Evolutionary conservation across 2,797 vertebrate species (phyloP).

Genomic region (Tokudaia muenninki): DNA sequence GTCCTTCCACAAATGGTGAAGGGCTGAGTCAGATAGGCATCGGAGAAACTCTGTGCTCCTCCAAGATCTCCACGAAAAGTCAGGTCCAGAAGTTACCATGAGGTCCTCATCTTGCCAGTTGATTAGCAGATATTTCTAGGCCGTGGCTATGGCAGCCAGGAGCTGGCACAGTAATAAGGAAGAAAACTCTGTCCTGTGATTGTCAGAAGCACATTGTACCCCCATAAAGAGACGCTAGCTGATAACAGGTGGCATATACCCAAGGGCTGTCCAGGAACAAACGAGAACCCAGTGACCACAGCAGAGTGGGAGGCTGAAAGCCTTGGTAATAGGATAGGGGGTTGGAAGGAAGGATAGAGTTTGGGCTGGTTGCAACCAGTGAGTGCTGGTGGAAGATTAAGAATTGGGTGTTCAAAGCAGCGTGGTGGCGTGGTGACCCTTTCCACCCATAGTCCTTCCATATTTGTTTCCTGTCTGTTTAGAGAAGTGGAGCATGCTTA

Average conservation of each 20-base stretch:
- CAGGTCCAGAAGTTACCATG: background rate
- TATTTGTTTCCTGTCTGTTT: background rate
- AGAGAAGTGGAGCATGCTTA: background rate
- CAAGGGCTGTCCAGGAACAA: background rate
- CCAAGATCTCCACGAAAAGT: background rate
- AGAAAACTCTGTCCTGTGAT: background rate
- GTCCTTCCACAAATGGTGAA: background rate
- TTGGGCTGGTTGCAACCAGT: background rate
- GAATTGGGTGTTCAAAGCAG: conserved; percentile 4
- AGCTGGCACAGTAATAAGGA: background rate
- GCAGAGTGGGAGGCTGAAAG: background rate
- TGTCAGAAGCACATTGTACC: background rate
- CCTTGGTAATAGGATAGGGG: background rate
- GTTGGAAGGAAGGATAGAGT: background rate
- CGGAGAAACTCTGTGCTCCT: background rate
- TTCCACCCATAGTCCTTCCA: background rate
- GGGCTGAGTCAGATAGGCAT: background rate
- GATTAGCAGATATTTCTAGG: conserved; percentile 45
- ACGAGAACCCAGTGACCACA: background rate
- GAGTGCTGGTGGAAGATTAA: background rate
- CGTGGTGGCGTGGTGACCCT: background rate
- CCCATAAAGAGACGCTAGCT: background rate
- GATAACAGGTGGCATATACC: background rate
- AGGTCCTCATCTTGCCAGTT: background rate
- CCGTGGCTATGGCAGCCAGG: background rate